These are phyloP conservation scores for Helostoma temminkii DNA, from an alignment of 2,797 vertebrate genomes.

Conservation along the genomic window DNA sequence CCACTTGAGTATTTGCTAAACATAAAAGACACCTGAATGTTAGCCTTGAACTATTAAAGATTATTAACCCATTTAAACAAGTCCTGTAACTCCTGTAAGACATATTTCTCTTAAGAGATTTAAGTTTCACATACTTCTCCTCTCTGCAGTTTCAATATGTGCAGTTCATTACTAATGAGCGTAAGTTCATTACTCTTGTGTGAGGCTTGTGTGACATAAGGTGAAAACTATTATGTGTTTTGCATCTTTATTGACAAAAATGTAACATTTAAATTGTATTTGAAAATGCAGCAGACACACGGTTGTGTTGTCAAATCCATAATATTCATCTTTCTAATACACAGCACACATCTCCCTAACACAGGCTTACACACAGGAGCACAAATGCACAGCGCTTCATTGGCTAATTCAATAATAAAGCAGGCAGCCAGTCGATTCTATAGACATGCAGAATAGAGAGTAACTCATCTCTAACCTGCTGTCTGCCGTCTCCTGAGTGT, in stretches of 20 bases:
- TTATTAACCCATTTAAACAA: neutral
- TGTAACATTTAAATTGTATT: constrained; percentile 52
- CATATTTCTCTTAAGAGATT: neutral
- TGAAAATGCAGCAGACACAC: constrained; percentile 52
- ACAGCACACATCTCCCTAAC: constrained; percentile 68
- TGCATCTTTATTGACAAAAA: constrained; percentile 58
- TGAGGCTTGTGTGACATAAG: neutral
- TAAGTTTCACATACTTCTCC: neutral
- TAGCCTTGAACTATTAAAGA: constrained; percentile 5
- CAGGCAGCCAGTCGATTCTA: constrained; percentile 63
- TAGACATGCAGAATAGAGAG: constrained; percentile 74
- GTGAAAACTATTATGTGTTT: constrained; percentile 44
- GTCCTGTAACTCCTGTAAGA: neutral
- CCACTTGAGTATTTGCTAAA: neutral
- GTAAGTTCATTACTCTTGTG: constrained; percentile 25
- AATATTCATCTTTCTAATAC: constrained; percentile 80
- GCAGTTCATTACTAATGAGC: constrained; percentile 5
- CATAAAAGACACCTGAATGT: neutral
- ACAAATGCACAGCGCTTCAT: constrained; percentile 76
- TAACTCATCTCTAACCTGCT: constrained; percentile 86
- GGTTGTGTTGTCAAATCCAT: constrained; percentile 67
- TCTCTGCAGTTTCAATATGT: constrained; percentile 2
- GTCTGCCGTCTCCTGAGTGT: constrained; percentile 85
- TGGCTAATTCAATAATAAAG: constrained; percentile 86
- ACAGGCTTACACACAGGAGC: constrained; percentile 69